Conservation (phyloP, 1,140 invertebrate species). For the Apis florea region DNA sequence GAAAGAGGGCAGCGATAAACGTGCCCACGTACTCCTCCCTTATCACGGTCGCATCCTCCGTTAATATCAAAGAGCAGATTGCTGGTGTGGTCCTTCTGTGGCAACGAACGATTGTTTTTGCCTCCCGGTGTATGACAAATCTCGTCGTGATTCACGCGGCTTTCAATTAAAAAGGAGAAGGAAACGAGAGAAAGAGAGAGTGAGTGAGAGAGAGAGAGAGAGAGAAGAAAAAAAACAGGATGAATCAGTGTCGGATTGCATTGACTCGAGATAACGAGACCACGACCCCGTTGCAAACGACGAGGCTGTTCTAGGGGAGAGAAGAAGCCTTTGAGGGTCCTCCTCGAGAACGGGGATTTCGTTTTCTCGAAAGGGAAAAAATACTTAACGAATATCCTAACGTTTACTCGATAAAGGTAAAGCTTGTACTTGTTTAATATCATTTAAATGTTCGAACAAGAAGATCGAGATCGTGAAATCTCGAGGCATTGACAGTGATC, state of each 20-base stretch:
- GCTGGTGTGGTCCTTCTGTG: neutral
- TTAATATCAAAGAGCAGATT: slow-evolving; percentile 51
- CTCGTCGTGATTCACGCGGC: slow-evolving; percentile 41
- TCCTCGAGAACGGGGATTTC: slow-evolving; percentile 35
- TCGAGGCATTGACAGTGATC: neutral
- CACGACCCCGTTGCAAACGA: slow-evolving; percentile 8
- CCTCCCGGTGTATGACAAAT: slow-evolving; percentile 37
- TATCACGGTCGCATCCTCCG: slow-evolving; percentile 53
- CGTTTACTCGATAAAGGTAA: neutral
- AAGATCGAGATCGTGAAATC: neutral
- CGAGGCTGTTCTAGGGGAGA: neutral
- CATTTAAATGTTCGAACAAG: neutral
- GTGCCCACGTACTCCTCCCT: slow-evolving; percentile 1
- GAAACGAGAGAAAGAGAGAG: too few relatives aligned
- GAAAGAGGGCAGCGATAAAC: too few relatives aligned
- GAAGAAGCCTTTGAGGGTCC: slow-evolving; percentile 9
- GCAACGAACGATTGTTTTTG: slow-evolving; percentile 8
- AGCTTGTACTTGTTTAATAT: neutral
- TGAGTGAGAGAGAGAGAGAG: too few relatives aligned
- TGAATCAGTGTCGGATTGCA: slow-evolving; percentile 48
- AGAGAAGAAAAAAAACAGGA: neutral
- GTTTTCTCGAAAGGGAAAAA: slow-evolving; percentile 14
- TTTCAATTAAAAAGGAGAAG: slow-evolving; percentile 29
- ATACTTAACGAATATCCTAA: slow-evolving; percentile 14
- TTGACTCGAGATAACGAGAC: slow-evolving; percentile 48